Conservation (phyloP, 2,888 invertebrate species). For the Perizoma flavofasciatum region DNA sequence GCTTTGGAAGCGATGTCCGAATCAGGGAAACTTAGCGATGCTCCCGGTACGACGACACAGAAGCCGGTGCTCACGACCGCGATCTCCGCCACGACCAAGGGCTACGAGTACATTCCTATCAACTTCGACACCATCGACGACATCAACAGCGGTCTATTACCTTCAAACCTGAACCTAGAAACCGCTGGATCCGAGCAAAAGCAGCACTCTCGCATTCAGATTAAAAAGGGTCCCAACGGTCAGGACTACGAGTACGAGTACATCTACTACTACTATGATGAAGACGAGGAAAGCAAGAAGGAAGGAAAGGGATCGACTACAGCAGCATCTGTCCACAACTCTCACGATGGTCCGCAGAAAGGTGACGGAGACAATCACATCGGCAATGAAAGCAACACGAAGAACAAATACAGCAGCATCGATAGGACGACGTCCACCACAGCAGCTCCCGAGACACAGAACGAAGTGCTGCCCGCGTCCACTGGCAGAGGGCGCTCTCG, state of each 20-base stretch:
- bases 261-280: slow-evolving; percentile 95
- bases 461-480: slow-evolving; percentile 85
- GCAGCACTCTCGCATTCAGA: slow-evolving; percentile 89
- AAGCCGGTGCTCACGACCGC: slow-evolving; percentile 83
- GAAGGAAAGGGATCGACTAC: slow-evolving; percentile 55
- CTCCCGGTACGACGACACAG: slow-evolving; percentile 78
- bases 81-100: slow-evolving; percentile 63
- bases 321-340: slow-evolving; percentile 70
- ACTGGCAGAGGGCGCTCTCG: slow-evolving; percentile 74
- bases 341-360: slow-evolving; percentile 85
- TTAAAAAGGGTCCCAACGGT: slow-evolving; percentile 94
- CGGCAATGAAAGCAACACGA: slow-evolving; percentile 70
- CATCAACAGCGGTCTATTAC: slow-evolving; percentile 74
- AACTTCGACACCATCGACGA: slow-evolving; percentile 80
- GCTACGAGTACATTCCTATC: slow-evolving; percentile 72
- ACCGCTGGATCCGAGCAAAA: slow-evolving; percentile 87
- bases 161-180: slow-evolving; percentile 82
- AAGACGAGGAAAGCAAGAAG: slow-evolving; percentile 86
- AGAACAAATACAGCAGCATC: slow-evolving; percentile 82
- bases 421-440: slow-evolving; percentile 72
- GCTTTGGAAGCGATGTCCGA: slow-evolving; percentile 77
- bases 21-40: slow-evolving; percentile 71
- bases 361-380: slow-evolving; percentile 73
- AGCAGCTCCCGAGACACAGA: slow-evolving; percentile 85
- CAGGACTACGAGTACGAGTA: slow-evolving; percentile 97